phyloP scores from a whole-genome alignment of 2,113 vertebrate species.

The Rostratula benghalensis region DNA sequence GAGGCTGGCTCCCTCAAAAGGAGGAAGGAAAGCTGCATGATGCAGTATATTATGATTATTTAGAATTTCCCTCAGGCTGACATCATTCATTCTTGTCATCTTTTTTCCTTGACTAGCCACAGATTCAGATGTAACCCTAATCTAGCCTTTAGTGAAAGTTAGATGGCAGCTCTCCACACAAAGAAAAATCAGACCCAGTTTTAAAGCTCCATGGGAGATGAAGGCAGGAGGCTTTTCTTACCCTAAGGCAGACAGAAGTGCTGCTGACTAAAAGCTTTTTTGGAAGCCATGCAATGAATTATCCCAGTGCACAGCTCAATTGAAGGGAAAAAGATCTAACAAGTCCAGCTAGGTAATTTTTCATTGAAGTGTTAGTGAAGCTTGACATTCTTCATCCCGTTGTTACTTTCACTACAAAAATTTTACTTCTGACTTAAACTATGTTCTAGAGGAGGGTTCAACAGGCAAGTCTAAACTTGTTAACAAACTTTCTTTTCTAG shows the following conservation, averaged over 20 bases:
- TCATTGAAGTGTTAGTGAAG: conserved; percentile 31
- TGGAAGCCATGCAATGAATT: conserved; percentile 21
- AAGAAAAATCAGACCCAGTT: conserved; percentile 19
- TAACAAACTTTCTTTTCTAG: neutral
- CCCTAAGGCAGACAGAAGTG: neutral
- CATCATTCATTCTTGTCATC: neutral
- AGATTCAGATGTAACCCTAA: neutral
- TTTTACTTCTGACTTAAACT: neutral
- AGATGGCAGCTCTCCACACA: neutral
- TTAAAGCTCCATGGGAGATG: neutral
- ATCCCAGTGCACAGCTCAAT: conserved; percentile 5
- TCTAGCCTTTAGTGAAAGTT: neutral
- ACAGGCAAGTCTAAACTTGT: neutral
- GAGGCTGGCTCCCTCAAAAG: neutral
- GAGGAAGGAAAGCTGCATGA: neutral
- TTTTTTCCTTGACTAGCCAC: neutral
- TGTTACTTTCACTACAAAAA: neutral
- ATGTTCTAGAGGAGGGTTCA: neutral
- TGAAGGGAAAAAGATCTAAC: conserved; percentile 52
- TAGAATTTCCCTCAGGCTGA: neutral
- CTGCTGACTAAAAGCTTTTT: conserved; percentile 48
- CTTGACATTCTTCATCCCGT: neutral
- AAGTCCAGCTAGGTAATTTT: neutral
- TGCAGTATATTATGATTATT: neutral
- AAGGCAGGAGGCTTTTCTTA: conserved; percentile 15